These are phyloP conservation scores for Synergus gifuensis DNA, from an alignment of 2,888 invertebrate species.

Conservation along the genomic window DNA sequence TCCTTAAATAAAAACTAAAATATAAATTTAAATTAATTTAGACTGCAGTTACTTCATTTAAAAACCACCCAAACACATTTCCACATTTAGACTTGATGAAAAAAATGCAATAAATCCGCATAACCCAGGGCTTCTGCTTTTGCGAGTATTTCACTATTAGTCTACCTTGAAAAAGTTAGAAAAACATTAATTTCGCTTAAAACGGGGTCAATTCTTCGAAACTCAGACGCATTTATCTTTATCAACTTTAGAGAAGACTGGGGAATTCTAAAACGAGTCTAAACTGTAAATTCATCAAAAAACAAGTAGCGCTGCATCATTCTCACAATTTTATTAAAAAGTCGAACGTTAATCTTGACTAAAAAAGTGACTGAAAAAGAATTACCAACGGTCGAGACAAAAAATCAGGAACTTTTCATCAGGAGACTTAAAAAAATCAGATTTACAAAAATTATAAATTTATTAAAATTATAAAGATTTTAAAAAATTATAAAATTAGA, in stretches of 20 bases:
- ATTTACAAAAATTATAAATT: no score
- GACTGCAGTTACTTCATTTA: no score
- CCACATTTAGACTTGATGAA: background rate
- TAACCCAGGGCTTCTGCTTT: background rate
- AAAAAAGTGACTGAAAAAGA: background rate
- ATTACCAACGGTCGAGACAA: no score
- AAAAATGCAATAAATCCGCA: background rate
- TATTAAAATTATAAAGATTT: no score
- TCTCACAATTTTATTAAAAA: background rate
- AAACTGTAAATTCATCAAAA: background rate
- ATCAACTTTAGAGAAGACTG: background rate
- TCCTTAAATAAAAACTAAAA: no score
- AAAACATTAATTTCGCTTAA: constrained; percentile 29
- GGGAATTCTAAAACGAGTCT: background rate
- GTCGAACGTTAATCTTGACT: background rate
- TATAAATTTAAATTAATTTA: no score
- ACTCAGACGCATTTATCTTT: constrained; percentile 5
- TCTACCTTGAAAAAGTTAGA: background rate
- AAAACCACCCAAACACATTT: background rate
- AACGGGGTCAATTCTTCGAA: constrained; percentile 19
- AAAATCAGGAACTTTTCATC: no score
- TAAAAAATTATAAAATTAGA: no score
- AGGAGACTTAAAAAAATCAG: no score
- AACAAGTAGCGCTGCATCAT: background rate
- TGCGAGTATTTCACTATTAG: background rate